phyloP scores from a whole-genome alignment of 1,140 invertebrate genomes.

The Dendroctonus valens region DNA sequence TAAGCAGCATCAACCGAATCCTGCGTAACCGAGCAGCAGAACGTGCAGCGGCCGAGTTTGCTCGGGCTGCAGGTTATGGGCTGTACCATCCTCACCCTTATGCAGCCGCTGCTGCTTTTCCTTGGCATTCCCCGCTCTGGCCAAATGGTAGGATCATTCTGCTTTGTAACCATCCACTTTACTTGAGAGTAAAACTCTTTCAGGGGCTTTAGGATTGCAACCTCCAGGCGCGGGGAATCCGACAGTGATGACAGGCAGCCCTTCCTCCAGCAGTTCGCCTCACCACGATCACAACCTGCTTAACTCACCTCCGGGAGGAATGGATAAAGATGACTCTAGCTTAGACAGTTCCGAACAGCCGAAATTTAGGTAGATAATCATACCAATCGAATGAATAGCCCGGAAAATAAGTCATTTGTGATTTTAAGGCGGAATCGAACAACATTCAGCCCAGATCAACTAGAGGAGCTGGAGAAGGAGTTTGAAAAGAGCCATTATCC shows the following conservation, averaged over 20 bases:
- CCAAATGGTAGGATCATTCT: slow-evolving; percentile 40
- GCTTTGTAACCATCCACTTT: background rate
- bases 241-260: slow-evolving; percentile 52
- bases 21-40: slow-evolving; percentile 87
- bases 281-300: slow-evolving; percentile 58
- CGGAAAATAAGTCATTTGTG: too few relatives aligned
- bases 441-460: slow-evolving; percentile 90
- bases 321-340: slow-evolving; percentile 74
- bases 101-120: slow-evolving; percentile 72
- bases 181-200: background rate
- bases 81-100: slow-evolving; percentile 75
- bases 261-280: slow-evolving; percentile 53
- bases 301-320: slow-evolving; percentile 50
- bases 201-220: slow-evolving; percentile 51
- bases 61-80: slow-evolving; percentile 84
- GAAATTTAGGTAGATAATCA: slow-evolving; percentile 61
- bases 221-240: slow-evolving; percentile 51
- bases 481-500: slow-evolving; percentile 96
- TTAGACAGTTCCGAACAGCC: slow-evolving; percentile 79
- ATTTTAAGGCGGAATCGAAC: slow-evolving; percentile 77
- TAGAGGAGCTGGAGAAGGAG: slow-evolving; percentile 92
- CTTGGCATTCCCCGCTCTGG: slow-evolving; percentile 63
- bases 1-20: slow-evolving; percentile 91
- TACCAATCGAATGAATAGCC: background rate
- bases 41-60: slow-evolving; percentile 90